Percentiles rank a stretch among this genome's conserved stretches.
These are phyloP conservation scores for Bryconaethiops microstoma DNA, from an alignment of 2,797 vertebrate species.

Conservation along the genomic window DNA sequence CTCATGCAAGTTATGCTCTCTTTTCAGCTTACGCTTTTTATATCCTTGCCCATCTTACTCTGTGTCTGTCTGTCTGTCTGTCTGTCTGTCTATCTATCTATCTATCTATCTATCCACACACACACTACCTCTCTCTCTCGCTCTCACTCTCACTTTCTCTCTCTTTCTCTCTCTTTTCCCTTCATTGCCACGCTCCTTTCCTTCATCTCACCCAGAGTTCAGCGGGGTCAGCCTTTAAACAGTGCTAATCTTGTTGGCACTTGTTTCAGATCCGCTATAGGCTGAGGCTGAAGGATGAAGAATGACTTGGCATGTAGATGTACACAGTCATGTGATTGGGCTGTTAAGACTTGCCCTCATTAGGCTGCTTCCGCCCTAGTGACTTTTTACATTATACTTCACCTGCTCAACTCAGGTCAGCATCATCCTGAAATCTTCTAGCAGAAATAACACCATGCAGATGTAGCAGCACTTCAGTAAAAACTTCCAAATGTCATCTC, in stretches of 20 bases:
- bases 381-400: background rate
- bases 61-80: no score
- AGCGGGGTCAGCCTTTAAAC: slow-evolving; percentile 11
- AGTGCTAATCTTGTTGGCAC: slow-evolving; percentile 6
- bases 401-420: background rate
- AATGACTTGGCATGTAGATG: background rate
- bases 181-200: background rate
- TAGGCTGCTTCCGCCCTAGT: background rate
- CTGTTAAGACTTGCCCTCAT: slow-evolving; percentile 15
- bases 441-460: background rate
- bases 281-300: background rate
- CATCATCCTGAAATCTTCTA: background rate
- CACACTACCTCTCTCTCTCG: background rate
- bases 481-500: background rate
- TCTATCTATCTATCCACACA: background rate
- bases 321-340: slow-evolving; percentile 7
- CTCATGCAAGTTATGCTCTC: no score
- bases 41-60: no score
- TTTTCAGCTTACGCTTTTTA: no score
- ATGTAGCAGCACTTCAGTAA: background rate
- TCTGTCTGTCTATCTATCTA: background rate
- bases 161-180: background rate
- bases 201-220: background rate
- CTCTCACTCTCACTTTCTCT: background rate
- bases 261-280: background rate